Evolutionary conservation across 1,140 invertebrate species (phyloP), one percentile per base, ranked within the genome.

Genomic region (Bombus balteatus): DNA sequence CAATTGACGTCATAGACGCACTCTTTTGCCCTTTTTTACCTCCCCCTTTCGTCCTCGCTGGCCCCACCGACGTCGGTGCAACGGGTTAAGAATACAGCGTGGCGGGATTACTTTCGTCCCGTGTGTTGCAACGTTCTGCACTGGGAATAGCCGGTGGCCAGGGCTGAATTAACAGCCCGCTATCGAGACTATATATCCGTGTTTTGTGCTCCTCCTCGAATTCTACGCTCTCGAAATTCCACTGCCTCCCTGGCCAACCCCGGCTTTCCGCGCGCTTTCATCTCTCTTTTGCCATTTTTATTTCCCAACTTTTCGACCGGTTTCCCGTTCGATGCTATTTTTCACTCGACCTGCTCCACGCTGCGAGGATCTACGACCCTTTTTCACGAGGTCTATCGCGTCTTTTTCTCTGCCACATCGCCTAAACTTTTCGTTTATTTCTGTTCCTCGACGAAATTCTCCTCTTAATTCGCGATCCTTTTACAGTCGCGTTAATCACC

Each of bases 1-100:
- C 92, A 91, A 94, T 93, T 94, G 93, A 94, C 93, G 93, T 94
- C 93, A 94, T 92, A 88, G 92, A 85, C 89, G 83, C 85, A 89
- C 92, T 92, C 88, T 88, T 87, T 92, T 88, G 87, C 89, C 89
- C 90, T 91, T 93, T 91, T 92, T 92, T 87, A 72, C 70, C 77
- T 88, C 66, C 85, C 86, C 86, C 86, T 82, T 85, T 74, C 88
- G 88, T 82, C 86, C 70, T 87, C 83, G 78, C 89, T 78, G 73
- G 81, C 86, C 78, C 89, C 88, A 88, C 84, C 90, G 86, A 83
- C 70, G 65, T 66, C 79, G 80, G 81, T 83, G 71, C 77, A 81
- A 78, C 77, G 90, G 77, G 92, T 93, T 92, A 92, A 92, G 92
- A 94, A 93, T 94, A 94, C 91, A 91, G 88, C 92, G 90, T 88